phyloP scores from a whole-genome alignment of 2,888 invertebrate genomes.

The Hydrotaea cyrtoneurina region DNA sequence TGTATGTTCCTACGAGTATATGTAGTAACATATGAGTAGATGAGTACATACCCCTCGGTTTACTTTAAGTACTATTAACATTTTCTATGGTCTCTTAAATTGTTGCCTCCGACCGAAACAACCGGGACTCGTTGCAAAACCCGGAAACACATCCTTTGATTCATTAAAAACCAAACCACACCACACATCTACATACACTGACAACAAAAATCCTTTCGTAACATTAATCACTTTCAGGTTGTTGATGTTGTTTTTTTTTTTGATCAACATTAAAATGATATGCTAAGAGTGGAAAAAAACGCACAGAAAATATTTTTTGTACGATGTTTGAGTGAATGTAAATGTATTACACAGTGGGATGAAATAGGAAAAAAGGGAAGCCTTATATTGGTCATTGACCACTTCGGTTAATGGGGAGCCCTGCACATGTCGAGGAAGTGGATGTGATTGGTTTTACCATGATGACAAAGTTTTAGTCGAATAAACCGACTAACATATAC shows the following conservation, averaged over 20 bases:
- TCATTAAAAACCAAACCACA: constrained; percentile 54
- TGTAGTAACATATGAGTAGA: neutral
- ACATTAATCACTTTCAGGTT: constrained; percentile 60
- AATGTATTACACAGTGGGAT: too few species aligned
- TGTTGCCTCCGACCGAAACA: neutral
- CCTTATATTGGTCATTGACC: too few species aligned
- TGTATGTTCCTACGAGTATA: constrained; percentile 13
- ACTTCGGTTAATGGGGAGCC: too few species aligned
- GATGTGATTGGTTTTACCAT: too few species aligned
- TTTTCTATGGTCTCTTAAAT: constrained; percentile 46
- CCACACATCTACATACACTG: neutral
- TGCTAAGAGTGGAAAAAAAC: constrained; percentile 9
- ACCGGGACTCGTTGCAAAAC: constrained; percentile 11
- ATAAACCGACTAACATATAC: too few species aligned
- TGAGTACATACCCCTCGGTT: neutral
- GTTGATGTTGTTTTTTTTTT: constrained; percentile 19
- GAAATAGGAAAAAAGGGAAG: too few species aligned
- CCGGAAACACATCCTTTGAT: constrained; percentile 53
- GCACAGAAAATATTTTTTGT: neutral
- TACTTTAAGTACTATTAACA: constrained; percentile 16
- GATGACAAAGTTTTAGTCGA: too few species aligned
- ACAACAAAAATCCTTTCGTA: constrained; percentile 39
- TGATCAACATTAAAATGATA: constrained; percentile 19
- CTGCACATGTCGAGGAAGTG: too few species aligned
- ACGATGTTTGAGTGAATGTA: neutral